These are phyloP conservation scores for Digitonthophagus gazella DNA, from an alignment of 2,888 invertebrate genomes.

Conservation along the genomic window DNA sequence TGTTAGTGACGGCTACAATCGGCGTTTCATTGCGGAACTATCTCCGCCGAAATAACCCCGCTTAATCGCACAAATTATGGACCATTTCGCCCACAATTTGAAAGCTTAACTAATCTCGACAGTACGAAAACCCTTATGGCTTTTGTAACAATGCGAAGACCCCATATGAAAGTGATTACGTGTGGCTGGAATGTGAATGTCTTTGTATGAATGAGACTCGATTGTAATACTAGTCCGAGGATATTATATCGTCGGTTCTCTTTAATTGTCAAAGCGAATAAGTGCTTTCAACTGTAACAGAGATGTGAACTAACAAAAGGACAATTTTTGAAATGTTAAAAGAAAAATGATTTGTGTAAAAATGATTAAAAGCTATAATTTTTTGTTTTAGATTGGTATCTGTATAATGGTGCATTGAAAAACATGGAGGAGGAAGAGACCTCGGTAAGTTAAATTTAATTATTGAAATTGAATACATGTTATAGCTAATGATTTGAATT, in stretches of 20 bases:
- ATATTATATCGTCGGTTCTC: neutral
- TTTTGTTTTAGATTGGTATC: neutral
- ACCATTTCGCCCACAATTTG: neutral
- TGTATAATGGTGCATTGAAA: neutral
- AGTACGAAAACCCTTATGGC: neutral
- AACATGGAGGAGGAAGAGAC: neutral
- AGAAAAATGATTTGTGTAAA: too few relatives aligned
- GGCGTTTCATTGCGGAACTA: neutral
- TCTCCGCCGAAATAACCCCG: neutral
- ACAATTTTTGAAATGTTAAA: too few relatives aligned
- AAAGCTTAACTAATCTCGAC: neutral
- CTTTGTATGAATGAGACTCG: neutral
- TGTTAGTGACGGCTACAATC: neutral
- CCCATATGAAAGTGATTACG: neutral
- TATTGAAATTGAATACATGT: too few relatives aligned
- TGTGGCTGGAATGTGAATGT: neutral
- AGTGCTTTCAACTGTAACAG: too few relatives aligned
- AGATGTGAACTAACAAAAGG: too few relatives aligned
- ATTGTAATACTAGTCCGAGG: too few relatives aligned
- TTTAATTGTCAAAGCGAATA: neutral
- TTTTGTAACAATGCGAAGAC: neutral
- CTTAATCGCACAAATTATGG: neutral
- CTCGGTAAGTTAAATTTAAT: neutral
- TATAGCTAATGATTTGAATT: too few relatives aligned
- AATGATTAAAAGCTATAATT: too few relatives aligned